Conservation (phyloP, 2,113 vertebrate genomes). For the Nipponia nippon region DNA sequence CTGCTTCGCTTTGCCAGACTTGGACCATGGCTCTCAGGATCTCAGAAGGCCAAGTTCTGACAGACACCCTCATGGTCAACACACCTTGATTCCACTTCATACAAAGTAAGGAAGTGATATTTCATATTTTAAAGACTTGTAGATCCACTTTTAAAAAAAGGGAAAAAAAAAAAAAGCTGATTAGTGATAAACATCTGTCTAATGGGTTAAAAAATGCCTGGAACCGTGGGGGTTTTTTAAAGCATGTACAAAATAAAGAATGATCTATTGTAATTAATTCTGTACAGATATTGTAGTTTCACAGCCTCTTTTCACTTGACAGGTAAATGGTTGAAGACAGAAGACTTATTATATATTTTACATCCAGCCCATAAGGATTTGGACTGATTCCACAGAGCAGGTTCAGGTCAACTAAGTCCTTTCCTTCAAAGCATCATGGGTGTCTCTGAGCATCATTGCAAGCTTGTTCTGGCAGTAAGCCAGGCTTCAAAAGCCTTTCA, state of each 20-base stretch:
- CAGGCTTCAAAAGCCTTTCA: conserved; percentile 84
- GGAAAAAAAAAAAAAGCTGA: not conserved
- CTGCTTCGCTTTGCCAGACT: not conserved
- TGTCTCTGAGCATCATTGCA: conserved; percentile 79
- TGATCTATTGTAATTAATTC: conserved; percentile 52
- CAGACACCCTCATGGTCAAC: not conserved
- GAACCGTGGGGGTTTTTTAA: not conserved
- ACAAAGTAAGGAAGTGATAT: not conserved
- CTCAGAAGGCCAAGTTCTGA: not conserved
- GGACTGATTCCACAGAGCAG: conserved; percentile 75
- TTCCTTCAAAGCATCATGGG: conserved; percentile 81
- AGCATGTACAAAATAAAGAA: not conserved
- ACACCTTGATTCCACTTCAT: not conserved
- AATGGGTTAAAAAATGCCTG: not conserved
- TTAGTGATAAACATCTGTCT: not conserved
- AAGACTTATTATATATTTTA: conserved; percentile 75
- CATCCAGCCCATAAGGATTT: conserved; percentile 74
- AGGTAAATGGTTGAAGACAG: conserved; percentile 74
- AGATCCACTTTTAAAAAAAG: not conserved
- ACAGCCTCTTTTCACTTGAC: conserved; percentile 58
- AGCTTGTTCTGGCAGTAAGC: conserved; percentile 82
- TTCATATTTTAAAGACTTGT: not conserved
- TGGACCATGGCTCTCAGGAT: not conserved
- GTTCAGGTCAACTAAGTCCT: conserved; percentile 80
- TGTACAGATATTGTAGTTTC: conserved; percentile 17